A percentile compares a stretch with the other conserved stretches of the same genome.
Conservation (phyloP, 2,797 vertebrate species). For the Typhlichthys eigenmanni region DNA sequence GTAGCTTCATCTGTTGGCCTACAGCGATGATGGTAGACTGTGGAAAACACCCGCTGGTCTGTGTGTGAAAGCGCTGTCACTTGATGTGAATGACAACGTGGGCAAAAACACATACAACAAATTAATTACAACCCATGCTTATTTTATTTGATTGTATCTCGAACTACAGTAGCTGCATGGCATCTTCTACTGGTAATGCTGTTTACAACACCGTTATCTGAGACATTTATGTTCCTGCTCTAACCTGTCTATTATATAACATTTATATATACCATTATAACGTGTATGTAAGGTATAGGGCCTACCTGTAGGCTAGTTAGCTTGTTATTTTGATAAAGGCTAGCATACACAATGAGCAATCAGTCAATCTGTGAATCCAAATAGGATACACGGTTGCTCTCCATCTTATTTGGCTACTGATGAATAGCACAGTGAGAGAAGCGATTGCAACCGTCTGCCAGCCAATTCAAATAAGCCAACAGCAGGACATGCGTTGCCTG, state of each 20-base stretch:
- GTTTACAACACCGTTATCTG: neutral
- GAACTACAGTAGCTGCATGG: too few species aligned
- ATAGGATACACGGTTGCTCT: constrained; percentile 48
- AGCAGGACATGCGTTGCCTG: constrained; percentile 67
- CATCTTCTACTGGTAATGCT: too few species aligned
- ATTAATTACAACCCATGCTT: too few species aligned
- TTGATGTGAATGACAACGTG: neutral
- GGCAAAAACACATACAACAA: too few species aligned
- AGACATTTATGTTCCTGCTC: neutral
- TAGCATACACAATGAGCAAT: constrained; percentile 38
- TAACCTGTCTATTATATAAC: constrained; percentile 12
- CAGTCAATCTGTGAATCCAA: constrained; percentile 56
- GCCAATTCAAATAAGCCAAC: constrained; percentile 72
- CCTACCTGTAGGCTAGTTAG: neutral
- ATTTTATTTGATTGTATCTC: too few species aligned
- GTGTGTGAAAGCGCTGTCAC: neutral
- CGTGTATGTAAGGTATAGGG: neutral
- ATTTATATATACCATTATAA: constrained; percentile 33
- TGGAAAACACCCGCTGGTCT: neutral
- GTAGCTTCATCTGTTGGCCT: constrained; percentile 9
- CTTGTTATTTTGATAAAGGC: constrained; percentile 15
- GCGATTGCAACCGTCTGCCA: constrained; percentile 60
- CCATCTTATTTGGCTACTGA: constrained; percentile 59
- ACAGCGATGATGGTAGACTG: neutral
- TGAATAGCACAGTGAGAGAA: constrained; percentile 64